Base-by-base conservation (phyloP, 2,888 invertebrate species). In the Chrysotoxum bicinctum region DNA sequence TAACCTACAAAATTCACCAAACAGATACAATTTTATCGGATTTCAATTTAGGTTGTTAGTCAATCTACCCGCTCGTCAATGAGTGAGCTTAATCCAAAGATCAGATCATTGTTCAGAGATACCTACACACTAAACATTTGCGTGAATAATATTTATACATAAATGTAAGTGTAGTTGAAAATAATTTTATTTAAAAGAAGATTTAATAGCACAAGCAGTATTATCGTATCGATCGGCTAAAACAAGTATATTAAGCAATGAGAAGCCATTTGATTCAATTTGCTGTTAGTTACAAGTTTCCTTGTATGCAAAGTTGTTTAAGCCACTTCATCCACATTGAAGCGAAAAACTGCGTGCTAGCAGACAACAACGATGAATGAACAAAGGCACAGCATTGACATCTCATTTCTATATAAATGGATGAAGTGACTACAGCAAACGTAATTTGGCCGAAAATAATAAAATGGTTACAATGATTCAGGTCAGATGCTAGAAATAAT, bases 271-370 rank as follows among this genome's bases (percentile, higher is more conserved):
- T 66, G 40, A 66, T 10, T 77, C 60, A 8, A 68, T 70, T 83
- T 74, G 35, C 35, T 35, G n/a, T 84, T 43, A 35, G 50, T 32
- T 54, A 16, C 84, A 79, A 79, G 79, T 66, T 84, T 84, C 84
- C 84, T 75, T 84, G 23, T 79, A 79, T 58, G 84, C 43, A 32
- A 84, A 84, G 69, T 75, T 45, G 84, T 72, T 45, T 81, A 50
- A 70, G 56, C 58, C 58, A 66, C 54, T 40, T 73, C 56, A 52
- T 68, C 40, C 12, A 35, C 14, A 32, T 32, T 56, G 14, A 19
- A 30, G 10, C 0, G 3, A 21, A 48, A 62, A 50, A 30, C 4
- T 26, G 32, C 48, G 69, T 70, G 16, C 45, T n/a, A 9, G 43
- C 26, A 9, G 23, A 48, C n/a, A 70, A 62, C 19, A 21, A 26